These are phyloP conservation scores for Macrosiphum euphorbiae DNA, from an alignment of 2,888 invertebrate species.

Conservation along the genomic window DNA sequence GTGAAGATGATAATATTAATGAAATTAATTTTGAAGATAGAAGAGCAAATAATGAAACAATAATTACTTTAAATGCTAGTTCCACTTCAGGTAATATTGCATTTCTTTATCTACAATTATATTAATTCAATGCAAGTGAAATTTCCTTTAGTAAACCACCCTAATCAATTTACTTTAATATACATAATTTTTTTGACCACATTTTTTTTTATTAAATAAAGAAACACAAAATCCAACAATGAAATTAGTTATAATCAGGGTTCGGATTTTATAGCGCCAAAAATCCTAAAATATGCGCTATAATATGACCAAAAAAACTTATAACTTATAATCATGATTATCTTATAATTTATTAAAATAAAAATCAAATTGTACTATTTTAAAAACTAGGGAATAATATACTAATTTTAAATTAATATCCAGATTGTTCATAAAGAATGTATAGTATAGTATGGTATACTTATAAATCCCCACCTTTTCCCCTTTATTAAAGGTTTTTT, in stretches of 20 bases:
- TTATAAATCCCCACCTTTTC: too few relatives aligned
- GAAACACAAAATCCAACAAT: not conserved
- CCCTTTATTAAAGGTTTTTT: too few relatives aligned
- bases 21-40: too few relatives aligned
- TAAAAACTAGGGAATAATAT: too few relatives aligned
- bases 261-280: slow-evolving; percentile 46
- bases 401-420: too few relatives aligned
- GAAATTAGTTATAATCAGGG: not conserved
- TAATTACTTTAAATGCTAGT: not conserved
- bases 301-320: slow-evolving; percentile 48
- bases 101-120: not conserved
- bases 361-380: too few relatives aligned
- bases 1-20: too few relatives aligned
- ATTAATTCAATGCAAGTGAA: slow-evolving; percentile 9
- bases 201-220: slow-evolving; percentile 16
- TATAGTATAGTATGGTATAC: too few relatives aligned
- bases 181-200: slow-evolving; percentile 14
- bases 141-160: slow-evolving; percentile 5
- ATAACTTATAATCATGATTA: too few relatives aligned
- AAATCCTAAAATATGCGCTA: slow-evolving; percentile 49
- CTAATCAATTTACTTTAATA: too few relatives aligned
- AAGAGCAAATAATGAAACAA: slow-evolving; percentile 31
- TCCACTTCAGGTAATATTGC: not conserved
- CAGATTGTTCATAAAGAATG: too few relatives aligned
- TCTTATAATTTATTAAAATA: too few relatives aligned